Evolutionary conservation across 2,888 invertebrate species (phyloP).

Genomic region (Rotaria socialis): DNA sequence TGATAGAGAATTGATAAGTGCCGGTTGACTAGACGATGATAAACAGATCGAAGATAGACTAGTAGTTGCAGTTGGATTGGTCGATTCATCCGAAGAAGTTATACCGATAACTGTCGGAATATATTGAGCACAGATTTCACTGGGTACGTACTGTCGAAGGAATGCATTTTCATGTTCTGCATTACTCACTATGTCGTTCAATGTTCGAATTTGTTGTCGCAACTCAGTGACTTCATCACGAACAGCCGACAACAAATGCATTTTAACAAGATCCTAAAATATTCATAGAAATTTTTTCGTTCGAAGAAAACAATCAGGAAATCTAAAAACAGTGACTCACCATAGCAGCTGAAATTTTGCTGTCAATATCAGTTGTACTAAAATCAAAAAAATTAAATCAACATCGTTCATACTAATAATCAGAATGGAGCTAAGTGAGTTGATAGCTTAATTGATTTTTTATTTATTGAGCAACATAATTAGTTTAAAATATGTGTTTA

Average conservation of each 20-base stretch:
- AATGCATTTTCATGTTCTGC: not conserved
- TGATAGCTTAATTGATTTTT: not conserved
- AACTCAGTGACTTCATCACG: slow-evolving; percentile 14
- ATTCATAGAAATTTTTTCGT: too few relatives aligned
- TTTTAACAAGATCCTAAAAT: slow-evolving; percentile 25
- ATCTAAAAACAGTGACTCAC: not conserved
- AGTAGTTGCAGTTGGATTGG: not conserved
- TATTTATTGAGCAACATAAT: not conserved
- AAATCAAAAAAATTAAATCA: not conserved
- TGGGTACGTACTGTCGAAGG: slow-evolving; percentile 12
- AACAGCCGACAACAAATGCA: slow-evolving; percentile 21
- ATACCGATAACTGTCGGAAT: not conserved
- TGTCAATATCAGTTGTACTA: slow-evolving; percentile 36
- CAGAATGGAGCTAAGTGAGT: not conserved
- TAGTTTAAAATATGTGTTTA: not conserved
- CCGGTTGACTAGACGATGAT: not conserved
- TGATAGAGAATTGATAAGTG: not conserved
- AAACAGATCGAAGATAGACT: not conserved
- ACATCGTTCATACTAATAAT: not conserved
- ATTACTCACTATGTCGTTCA: not conserved
- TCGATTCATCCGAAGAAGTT: not conserved
- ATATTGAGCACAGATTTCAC: slow-evolving; percentile 25
- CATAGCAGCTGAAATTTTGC: slow-evolving; percentile 20
- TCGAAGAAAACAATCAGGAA: too few relatives aligned
- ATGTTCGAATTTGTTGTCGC: slow-evolving; percentile 2